A percentile compares a stretch with the other conserved stretches of the same genome.
phyloP scores from a whole-genome alignment of 2,888 invertebrate species.

The Ichneumoninae sp. region DNA sequence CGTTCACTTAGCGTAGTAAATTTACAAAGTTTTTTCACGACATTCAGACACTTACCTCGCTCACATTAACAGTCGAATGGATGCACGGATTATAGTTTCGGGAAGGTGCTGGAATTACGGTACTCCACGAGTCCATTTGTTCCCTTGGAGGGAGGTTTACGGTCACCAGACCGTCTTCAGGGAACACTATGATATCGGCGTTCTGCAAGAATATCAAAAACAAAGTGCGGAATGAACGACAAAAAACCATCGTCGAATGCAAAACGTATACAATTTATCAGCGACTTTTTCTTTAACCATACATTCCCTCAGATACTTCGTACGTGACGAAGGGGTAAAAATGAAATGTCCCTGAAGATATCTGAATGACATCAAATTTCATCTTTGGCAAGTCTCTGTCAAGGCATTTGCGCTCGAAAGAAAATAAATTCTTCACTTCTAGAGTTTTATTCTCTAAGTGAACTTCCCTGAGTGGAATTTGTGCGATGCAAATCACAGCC shows the following conservation, averaged over 20 bases:
- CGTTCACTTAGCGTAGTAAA: not conserved
- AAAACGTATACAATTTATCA: not conserved
- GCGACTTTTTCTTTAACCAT: not conserved
- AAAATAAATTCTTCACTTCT: too few species aligned
- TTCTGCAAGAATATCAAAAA: constrained; percentile 79
- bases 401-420: too few species aligned
- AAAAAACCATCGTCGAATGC: not conserved
- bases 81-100: constrained; percentile 73
- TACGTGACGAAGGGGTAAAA: not conserved
- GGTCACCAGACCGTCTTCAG: constrained; percentile 84
- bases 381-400: too few species aligned
- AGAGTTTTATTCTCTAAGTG: too few species aligned
- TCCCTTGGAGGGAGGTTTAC: constrained; percentile 77
- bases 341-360: not conserved
- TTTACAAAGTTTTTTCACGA: not conserved
- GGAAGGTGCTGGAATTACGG: constrained; percentile 71
- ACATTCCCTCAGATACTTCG: not conserved
- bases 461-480: too few species aligned
- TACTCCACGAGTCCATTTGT: constrained; percentile 72
- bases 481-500: too few species aligned
- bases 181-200: constrained; percentile 87
- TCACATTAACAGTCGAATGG: constrained; percentile 56
- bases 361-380: too few species aligned
- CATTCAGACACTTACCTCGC: constrained; percentile 63
- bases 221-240: not conserved